phyloP scores from a whole-genome alignment of 92 coral and sea anemone species.

The Plumapathes pennacea region DNA sequence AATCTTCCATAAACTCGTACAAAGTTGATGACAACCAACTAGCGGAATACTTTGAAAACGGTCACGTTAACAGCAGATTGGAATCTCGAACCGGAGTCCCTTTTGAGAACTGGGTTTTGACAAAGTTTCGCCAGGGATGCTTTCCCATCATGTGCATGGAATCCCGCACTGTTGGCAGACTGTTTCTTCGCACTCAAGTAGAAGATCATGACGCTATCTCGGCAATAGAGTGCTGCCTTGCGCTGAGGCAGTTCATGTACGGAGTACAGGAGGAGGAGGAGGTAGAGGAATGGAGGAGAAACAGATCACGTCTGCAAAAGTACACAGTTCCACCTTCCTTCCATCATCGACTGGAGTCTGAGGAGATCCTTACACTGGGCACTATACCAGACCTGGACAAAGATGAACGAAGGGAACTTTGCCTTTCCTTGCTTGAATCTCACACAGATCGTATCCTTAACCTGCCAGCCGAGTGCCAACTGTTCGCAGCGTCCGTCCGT shows the following conservation, averaged over 20 bases:
- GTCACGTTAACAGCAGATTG: conserved; percentile 15
- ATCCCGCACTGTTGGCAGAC: conserved; percentile 29
- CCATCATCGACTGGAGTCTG: neutral
- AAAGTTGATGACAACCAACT: conserved; percentile 22
- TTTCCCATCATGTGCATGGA: conserved; percentile 38
- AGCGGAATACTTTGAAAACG: conserved; percentile 28
- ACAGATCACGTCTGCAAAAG: conserved; percentile 5
- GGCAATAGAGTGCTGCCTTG: conserved; percentile 29
- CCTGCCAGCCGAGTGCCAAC: conserved; percentile 6
- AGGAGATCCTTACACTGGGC: conserved; percentile 23
- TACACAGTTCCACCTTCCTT: conserved; percentile 4
- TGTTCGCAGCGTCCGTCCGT: conserved; percentile 26
- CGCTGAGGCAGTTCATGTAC: conserved; percentile 41
- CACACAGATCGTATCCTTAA: neutral
- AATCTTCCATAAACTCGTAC: conserved; percentile 49
- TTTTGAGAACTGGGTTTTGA: conserved; percentile 34
- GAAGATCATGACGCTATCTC: conserved; percentile 45
- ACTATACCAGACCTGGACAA: conserved; percentile 5
- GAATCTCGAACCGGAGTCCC: conserved; percentile 1
- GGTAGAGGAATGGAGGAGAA: conserved; percentile 48
- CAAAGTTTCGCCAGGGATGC: conserved; percentile 33
- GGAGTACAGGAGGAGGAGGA: conserved; percentile 1
- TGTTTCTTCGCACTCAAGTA: conserved; percentile 38
- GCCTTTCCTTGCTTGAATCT: conserved; percentile 5
- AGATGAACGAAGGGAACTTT: conserved; percentile 4